phyloP scores from a whole-genome alignment of 2,888 invertebrate species.

The Apoda limacodes region DNA sequence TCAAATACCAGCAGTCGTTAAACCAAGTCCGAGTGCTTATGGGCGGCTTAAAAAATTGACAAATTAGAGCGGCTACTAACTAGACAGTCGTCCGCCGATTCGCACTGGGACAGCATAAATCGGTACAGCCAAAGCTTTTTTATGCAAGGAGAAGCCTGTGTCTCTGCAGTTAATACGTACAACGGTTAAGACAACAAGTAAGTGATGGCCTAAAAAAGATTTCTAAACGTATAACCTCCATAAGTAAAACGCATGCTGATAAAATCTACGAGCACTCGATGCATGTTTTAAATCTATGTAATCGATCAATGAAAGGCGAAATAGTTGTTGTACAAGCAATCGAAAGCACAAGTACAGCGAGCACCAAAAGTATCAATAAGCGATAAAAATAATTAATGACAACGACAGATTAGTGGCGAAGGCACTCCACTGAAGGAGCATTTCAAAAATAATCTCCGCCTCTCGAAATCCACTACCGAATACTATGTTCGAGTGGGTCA shows the following conservation, averaged over 20 bases:
- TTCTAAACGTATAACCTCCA: too few species aligned
- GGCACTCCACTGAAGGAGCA: constrained; percentile 65
- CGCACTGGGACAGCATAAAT: neutral
- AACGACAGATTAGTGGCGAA: constrained; percentile 59
- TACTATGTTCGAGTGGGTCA: constrained; percentile 59
- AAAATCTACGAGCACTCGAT: too few species aligned
- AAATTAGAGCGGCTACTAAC: too few species aligned
- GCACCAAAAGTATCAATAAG: constrained; percentile 61
- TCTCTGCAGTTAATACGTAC: too few species aligned
- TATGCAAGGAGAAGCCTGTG: too few species aligned
- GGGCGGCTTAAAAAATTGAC: too few species aligned
- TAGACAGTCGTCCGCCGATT: neutral
- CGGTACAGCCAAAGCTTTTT: neutral
- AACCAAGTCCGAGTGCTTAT: too few species aligned
- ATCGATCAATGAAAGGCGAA: neutral
- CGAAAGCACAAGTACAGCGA: constrained; percentile 38
- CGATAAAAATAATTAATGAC: constrained; percentile 70
- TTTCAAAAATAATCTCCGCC: constrained; percentile 66
- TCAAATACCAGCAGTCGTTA: too few species aligned
- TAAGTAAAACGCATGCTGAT: too few species aligned
- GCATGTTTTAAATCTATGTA: too few species aligned
- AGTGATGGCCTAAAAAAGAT: too few species aligned
- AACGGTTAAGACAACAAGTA: too few species aligned
- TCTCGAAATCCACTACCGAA: constrained; percentile 55
- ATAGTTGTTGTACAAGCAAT: constrained; percentile 36